Conservation (phyloP, 2,113 vertebrate species). For the Thamnophis sirtalis region DNA sequence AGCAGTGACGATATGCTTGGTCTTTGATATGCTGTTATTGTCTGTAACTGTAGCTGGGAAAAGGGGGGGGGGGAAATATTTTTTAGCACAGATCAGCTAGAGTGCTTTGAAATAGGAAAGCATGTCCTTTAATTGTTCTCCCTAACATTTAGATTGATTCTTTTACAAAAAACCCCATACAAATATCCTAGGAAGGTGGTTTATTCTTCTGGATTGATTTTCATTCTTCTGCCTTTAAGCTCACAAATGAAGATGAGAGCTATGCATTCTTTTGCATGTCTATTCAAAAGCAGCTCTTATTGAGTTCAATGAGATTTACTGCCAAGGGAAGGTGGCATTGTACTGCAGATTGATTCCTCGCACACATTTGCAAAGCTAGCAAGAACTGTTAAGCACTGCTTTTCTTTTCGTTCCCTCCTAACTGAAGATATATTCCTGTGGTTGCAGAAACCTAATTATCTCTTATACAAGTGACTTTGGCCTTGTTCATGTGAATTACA, state of each 20-base stretch:
- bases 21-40: neutral
- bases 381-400: neutral
- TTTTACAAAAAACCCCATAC: neutral
- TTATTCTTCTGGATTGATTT: neutral
- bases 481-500: neutral
- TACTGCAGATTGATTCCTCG: neutral
- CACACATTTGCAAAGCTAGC: neutral
- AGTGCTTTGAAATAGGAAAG: neutral
- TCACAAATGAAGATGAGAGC: neutral
- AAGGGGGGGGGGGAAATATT: neutral
- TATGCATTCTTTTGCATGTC: neutral
- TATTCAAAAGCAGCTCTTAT: neutral
- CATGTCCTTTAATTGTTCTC: neutral
- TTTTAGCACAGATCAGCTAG: neutral
- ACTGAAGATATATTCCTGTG: neutral
- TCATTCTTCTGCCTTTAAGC: neutral
- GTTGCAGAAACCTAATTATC: neutral
- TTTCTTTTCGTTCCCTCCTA: neutral
- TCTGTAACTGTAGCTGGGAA: neutral
- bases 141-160: neutral
- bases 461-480: neutral
- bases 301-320: neutral
- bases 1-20: neutral
- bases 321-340: neutral
- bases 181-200: neutral